Evolutionary conservation across 2,797 vertebrate species (phyloP), one percentile per base, ranked within the genome.

Genomic region (Tenualosa ilisha): DNA sequence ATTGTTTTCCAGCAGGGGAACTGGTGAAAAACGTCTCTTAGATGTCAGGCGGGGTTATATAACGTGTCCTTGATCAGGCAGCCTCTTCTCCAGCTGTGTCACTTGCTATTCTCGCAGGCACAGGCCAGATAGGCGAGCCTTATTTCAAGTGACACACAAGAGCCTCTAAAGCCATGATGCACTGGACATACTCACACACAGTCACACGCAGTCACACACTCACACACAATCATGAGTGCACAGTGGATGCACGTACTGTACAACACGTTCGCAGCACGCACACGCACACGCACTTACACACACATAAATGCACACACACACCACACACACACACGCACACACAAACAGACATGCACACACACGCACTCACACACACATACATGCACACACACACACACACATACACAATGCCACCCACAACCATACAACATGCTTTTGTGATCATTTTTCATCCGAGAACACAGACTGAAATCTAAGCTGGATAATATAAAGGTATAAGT

Each of bases 21-120:
- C 84, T 17, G 81, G 37, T 87, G 81, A 85, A 87, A 88, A 75
- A 81, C 84, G 75, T 79, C 85, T 85, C 24, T 22, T 85, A 82
- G 85, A 81, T 88, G 75, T 88, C 82, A 89, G 84, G n/a, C 81
- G 83, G 72, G 72, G 72, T 92, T 86, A 87, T 91, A 84, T 88
- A 86, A 89, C 86, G 86, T 89, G 84, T 86, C 87, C 90, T 86
- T 89, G 88, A 90, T 89, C 90, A 86, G 89, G 88, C 88, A 91
- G 87, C 81, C 65, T 87, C 83, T 89, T 88, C 68, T 84, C 50
- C 84, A 89, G 85, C 90, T 88, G 49, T 90, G 85, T 88, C 75
- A 83, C 90, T 92, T 89, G 84, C 86, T 91, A 90, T 92, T 93
- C 87, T 85, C 88, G 87, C 86, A 86, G 87, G 87, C 75, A 84